Evolutionary conservation across 2,113 vertebrate genomes (phyloP).

Genomic region (Peromyscus californicus): DNA sequence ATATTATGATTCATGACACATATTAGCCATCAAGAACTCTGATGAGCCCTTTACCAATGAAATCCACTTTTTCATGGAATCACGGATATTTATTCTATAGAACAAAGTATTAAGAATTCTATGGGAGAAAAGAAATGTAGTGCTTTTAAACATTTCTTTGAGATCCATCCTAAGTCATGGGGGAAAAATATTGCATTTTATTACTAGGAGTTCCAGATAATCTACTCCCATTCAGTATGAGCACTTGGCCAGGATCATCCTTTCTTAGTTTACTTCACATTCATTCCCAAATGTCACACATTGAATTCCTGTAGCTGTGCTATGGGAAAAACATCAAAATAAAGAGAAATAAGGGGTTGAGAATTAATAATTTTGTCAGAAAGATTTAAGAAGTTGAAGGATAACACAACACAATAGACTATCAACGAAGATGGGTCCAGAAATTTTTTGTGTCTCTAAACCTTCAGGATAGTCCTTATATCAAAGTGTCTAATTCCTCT

Average conservation of each 20-base stretch:
- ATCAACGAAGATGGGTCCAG: not conserved
- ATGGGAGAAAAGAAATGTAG: not conserved
- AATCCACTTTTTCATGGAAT: slow-evolving; percentile 20
- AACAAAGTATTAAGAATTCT: not conserved
- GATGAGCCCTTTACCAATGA: not conserved
- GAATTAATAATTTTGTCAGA: not conserved
- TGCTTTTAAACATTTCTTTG: not conserved
- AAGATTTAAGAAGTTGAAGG: not conserved
- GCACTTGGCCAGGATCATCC: not conserved
- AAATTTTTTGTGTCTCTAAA: not conserved
- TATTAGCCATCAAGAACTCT: not conserved
- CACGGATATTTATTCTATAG: not conserved
- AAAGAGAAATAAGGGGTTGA: not conserved
- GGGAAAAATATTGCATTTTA: not conserved
- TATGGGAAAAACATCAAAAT: not conserved
- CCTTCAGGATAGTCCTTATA: not conserved
- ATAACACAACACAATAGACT: not conserved
- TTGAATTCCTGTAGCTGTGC: not conserved
- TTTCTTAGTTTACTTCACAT: not conserved
- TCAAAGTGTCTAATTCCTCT: not conserved
- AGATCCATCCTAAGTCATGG: not conserved
- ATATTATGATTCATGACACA: not conserved
- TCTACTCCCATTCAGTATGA: not conserved
- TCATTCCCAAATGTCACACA: not conserved
- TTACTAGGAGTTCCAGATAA: slow-evolving; percentile 2